These are phyloP conservation scores for Terebella lapidaria DNA, from an alignment of 2,888 invertebrate genomes.

Conservation along the genomic window DNA sequence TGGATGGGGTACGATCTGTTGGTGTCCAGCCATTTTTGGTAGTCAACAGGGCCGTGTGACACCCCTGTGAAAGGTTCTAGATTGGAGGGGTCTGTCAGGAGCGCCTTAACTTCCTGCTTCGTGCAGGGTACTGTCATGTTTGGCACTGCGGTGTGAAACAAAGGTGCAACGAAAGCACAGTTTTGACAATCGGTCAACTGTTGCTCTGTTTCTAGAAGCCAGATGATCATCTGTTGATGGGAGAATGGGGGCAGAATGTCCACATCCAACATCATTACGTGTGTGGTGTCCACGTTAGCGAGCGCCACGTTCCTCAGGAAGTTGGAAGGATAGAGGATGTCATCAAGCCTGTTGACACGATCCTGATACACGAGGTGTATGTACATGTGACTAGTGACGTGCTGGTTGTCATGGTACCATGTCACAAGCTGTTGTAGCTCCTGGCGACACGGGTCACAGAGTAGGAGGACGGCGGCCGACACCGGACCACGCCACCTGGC, in stretches of 20 bases:
- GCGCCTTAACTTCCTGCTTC: slow-evolving; percentile 3
- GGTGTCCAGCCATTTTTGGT: slow-evolving; percentile 7
- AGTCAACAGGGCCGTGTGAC: slow-evolving; percentile 12
- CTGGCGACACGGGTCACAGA: not conserved
- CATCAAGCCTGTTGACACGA: slow-evolving; percentile 5
- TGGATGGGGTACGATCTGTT: slow-evolving; percentile 5
- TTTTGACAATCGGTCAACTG: not conserved
- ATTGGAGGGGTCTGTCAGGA: not conserved
- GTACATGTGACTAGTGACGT: slow-evolving; percentile 1
- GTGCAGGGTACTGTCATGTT: slow-evolving; percentile 1
- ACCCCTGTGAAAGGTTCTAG: slow-evolving; percentile 1
- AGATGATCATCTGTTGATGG: not conserved
- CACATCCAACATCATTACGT: slow-evolving; percentile 13
- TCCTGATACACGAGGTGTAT: slow-evolving; percentile 14
- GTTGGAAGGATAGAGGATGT: slow-evolving; percentile 11
- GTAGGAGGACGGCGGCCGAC: slow-evolving; percentile 14
- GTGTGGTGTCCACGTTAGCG: not conserved
- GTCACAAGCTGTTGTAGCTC: not conserved
- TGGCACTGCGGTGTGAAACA: slow-evolving; percentile 5
- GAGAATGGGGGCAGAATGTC: slow-evolving; percentile 13
- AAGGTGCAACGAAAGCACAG: slow-evolving; percentile 10
- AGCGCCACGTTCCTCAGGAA: slow-evolving; percentile 14
- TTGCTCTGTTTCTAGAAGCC: not conserved
- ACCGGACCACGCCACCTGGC: slow-evolving; percentile 14
- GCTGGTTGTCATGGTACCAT: not conserved